phyloP scores from a whole-genome alignment of 2,888 invertebrate species.

The Molorchus minor region DNA sequence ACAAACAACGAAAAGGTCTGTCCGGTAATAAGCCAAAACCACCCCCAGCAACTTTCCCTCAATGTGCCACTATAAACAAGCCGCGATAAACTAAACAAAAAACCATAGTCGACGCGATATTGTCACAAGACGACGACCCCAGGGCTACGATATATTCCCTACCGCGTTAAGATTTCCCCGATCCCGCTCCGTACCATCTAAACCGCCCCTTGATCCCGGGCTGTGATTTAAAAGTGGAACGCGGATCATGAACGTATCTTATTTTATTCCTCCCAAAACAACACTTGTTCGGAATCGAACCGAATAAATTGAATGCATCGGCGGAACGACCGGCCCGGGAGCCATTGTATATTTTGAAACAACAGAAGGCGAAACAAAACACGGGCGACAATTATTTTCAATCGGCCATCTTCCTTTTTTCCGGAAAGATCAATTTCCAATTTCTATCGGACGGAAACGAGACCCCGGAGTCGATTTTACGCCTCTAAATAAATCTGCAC shows the following conservation, averaged over 20 bases:
- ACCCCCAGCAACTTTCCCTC: conserved; percentile 20
- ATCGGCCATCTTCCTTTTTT: conserved; percentile 56
- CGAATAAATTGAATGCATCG: conserved; percentile 61
- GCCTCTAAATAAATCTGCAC: conserved; percentile 57
- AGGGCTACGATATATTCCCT: conserved; percentile 36
- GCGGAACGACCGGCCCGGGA: conserved; percentile 60
- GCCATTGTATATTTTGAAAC: conserved; percentile 56
- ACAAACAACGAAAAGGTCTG: background rate
- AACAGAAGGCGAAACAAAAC: conserved; percentile 56
- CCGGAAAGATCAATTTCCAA: conserved; percentile 48
- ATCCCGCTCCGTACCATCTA: background rate
- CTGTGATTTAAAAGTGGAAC: conserved; percentile 7
- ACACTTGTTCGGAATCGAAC: conserved; percentile 52
- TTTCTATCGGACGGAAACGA: conserved; percentile 55
- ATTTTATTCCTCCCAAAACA: conserved; percentile 61
- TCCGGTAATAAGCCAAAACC: background rate
- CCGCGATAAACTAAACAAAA: conserved; percentile 54
- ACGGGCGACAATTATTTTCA: conserved; percentile 63
- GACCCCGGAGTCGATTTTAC: conserved; percentile 55
- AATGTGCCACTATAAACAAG: conserved; percentile 57
- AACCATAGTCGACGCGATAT: conserved; percentile 48
- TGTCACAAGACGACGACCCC: conserved; percentile 41
- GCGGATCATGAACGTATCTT: conserved; percentile 47
- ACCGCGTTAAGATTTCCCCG: conserved; percentile 19
- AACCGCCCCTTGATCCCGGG: background rate